Percentiles rank a stretch among this genome's conserved stretches.
phyloP scores from a whole-genome alignment of 2,888 invertebrate species.

The Mimumesa dahlbomi region DNA sequence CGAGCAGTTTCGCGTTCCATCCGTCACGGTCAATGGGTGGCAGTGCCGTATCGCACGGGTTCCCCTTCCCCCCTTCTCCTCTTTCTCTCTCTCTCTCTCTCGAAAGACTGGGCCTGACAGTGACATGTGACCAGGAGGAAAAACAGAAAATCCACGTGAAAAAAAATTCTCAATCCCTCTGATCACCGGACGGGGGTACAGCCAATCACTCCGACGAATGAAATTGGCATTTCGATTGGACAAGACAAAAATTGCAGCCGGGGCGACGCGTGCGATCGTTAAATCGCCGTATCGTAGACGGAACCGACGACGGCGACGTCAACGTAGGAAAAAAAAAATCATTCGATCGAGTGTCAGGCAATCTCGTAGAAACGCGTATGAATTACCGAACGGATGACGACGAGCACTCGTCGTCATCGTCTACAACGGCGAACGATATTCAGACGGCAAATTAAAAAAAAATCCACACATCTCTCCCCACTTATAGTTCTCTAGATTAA shows the following conservation, averaged over 20 bases:
- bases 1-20: conserved; percentile 58
- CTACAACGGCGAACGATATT: too few relatives aligned
- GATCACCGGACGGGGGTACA: conserved; percentile 17
- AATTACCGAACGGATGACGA: too few relatives aligned
- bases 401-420: too few relatives aligned
- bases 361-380: conserved; percentile 8
- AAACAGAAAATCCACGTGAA: conserved; percentile 54
- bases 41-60: conserved; percentile 52
- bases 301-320: conserved; percentile 10
- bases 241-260: conserved; percentile 62
- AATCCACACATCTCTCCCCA: too few relatives aligned
- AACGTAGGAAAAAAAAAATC: conserved; percentile 6
- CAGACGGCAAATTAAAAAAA: too few relatives aligned
- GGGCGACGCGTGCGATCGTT: conserved; percentile 20
- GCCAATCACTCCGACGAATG: conserved; percentile 60
- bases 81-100: too few relatives aligned
- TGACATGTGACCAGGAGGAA: conserved; percentile 58
- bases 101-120: conserved; percentile 55
- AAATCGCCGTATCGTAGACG: conserved; percentile 28
- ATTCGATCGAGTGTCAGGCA: conserved; percentile 9
- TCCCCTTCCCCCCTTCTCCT: too few relatives aligned
- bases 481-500: too few relatives aligned
- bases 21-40: conserved; percentile 56
- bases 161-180: conserved; percentile 53
- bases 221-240: conserved; percentile 65